These are phyloP conservation scores for Clitarchus hookeri DNA, from an alignment of 2,888 invertebrate species.

Conservation along the genomic window DNA sequence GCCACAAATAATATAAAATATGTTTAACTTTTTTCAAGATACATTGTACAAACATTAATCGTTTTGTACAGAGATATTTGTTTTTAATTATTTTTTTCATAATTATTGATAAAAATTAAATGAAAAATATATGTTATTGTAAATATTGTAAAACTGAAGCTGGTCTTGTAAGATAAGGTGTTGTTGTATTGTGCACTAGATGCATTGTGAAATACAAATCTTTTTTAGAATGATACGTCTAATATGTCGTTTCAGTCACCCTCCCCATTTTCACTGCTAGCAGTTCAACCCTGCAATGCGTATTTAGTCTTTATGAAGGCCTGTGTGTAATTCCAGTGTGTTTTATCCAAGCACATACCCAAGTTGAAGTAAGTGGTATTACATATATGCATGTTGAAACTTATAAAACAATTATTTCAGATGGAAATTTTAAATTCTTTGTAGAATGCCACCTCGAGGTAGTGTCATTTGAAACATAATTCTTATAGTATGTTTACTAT, in stretches of 20 bases:
- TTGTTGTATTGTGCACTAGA: slow-evolving; percentile 64
- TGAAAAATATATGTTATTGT: slow-evolving; percentile 44
- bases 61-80: slow-evolving; percentile 49
- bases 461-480: too few relatives aligned
- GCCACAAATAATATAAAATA: slow-evolving; percentile 22
- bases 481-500: too few relatives aligned
- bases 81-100: slow-evolving; percentile 47
- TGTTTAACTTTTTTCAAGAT: slow-evolving; percentile 32
- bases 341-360: too few relatives aligned
- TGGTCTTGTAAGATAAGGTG: slow-evolving; percentile 61
- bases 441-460: too few relatives aligned
- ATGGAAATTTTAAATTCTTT: too few relatives aligned
- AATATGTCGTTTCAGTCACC: neutral
- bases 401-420: too few relatives aligned
- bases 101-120: slow-evolving; percentile 36
- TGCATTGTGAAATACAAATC: slow-evolving; percentile 46
- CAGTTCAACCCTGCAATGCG: too few relatives aligned
- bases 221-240: slow-evolving; percentile 40
- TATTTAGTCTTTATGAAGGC: too few relatives aligned
- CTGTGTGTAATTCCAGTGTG: too few relatives aligned
- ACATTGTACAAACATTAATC: slow-evolving; percentile 47
- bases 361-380: too few relatives aligned
- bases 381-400: too few relatives aligned
- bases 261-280: neutral
- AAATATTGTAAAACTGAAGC: slow-evolving; percentile 56